Percentiles rank a stretch among this genome's conserved stretches.
These are phyloP conservation scores for Oryctolagus cuniculus DNA, from an alignment of 2,113 vertebrate genomes.

Conservation along the genomic window DNA sequence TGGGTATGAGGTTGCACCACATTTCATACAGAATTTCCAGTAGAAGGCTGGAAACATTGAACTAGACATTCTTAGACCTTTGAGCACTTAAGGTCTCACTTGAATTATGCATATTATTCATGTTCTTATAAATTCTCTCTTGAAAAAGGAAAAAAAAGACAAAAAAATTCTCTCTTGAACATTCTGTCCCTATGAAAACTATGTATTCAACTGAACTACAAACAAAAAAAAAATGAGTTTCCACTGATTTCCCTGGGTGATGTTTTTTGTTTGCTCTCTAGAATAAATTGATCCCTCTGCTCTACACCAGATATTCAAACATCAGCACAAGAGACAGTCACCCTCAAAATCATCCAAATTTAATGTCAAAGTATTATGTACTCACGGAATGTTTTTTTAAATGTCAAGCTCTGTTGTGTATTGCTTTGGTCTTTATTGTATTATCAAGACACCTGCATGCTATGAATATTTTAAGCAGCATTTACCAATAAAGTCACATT, in stretches of 20 bases:
- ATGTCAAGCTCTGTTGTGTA: slow-evolving; percentile 46
- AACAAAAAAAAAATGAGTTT: slow-evolving; percentile 72
- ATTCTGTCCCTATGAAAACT: background rate
- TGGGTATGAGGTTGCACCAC: background rate
- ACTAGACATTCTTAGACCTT: background rate
- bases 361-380: slow-evolving; percentile 29
- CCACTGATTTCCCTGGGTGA: slow-evolving; percentile 75
- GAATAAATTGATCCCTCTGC: slow-evolving; percentile 63
- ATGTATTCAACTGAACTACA: background rate
- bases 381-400: slow-evolving; percentile 16
- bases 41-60: background rate
- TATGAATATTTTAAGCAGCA: slow-evolving; percentile 62
- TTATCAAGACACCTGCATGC: slow-evolving; percentile 62
- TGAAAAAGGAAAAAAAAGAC: too few species aligned
- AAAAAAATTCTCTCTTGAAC: slow-evolving; percentile 42
- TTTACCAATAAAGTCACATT: slow-evolving; percentile 46
- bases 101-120: background rate
- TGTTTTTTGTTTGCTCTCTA: slow-evolving; percentile 37
- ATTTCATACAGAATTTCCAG: background rate
- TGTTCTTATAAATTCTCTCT: slow-evolving; percentile 43
- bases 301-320: slow-evolving; percentile 32
- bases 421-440: slow-evolving; percentile 31
- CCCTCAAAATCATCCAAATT: slow-evolving; percentile 49
- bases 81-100: background rate
- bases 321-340: background rate